Base-by-base conservation (phyloP, 2,113 vertebrate species). In the Agapornis roseicollis region DNA sequence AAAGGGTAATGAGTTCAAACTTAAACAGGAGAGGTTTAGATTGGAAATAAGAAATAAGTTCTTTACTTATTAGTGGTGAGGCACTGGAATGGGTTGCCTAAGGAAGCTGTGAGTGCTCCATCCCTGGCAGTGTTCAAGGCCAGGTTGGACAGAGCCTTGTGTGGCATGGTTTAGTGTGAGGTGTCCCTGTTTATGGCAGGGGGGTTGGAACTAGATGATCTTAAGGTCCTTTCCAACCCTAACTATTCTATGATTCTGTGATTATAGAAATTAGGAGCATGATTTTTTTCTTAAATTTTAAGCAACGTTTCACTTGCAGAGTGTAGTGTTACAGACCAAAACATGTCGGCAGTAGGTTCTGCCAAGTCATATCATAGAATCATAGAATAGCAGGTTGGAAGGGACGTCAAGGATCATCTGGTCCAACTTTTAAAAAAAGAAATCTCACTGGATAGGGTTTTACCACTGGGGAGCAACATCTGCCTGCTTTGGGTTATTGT, bases 241-340 rank as follows among this genome's bases (percentile, higher is more conserved):
- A n/a, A 22, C 31, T n/a, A 14, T 56, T n/a, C 55, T 56, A 6
- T 15, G 13, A 22, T 56, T 33, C 31, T 56, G 3, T 22, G 13
- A 18, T 50, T 60, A 49, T 18, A 66, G 61, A 66, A 85, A 49
- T 0, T 8, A 49, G n/a, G 16, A 44, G 11, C 14, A 25, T 52
- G 41, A 23, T 31, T 20, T 79, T 80, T 58, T 70, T 74, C 31
- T 63, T 50, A 24, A 3, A 3, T 65, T 79, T 86, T 47, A 56
- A 39, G 33, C 23, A 37, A 2, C 0, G 0, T 71, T 72, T 27
- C 33, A 10, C 6, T 50, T 60, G 25, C 23, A 85, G 47, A 52
- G 25, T 31, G 3, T 22, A 5, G 19, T 16, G 5, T 37, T 71
- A 63, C 61, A 44, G 31, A 35, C 28, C 17, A 33, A 16, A 16